Conservation (phyloP, 2,888 invertebrate genomes). For the Heliconius sara region DNA sequence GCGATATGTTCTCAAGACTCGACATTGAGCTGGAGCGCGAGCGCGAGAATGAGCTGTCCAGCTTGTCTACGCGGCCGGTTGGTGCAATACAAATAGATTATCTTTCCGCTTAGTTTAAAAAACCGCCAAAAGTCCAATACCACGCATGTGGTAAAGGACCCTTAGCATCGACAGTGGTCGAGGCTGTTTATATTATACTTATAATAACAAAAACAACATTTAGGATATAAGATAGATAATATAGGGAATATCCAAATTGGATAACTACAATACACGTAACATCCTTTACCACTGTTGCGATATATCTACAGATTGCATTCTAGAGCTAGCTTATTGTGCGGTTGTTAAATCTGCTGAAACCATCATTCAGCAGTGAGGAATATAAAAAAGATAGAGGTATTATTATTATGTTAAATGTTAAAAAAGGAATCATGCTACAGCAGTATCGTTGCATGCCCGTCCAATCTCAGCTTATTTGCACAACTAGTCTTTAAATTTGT, state of each 20-base stretch:
- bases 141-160: slow-evolving; percentile 49
- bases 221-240: neutral
- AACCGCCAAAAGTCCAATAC: slow-evolving; percentile 47
- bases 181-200: slow-evolving; percentile 31
- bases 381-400: slow-evolving; percentile 28
- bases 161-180: slow-evolving; percentile 47
- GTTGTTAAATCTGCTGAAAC: slow-evolving; percentile 81
- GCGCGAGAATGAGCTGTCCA: slow-evolving; percentile 97
- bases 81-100: slow-evolving; percentile 69
- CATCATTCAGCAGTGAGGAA: slow-evolving; percentile 59
- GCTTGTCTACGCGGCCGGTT: slow-evolving; percentile 94
- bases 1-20: slow-evolving; percentile 97
- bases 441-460: slow-evolving; percentile 70
- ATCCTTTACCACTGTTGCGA: slow-evolving; percentile 33
- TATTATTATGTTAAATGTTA: neutral
- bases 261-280: slow-evolving; percentile 7
- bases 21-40: slow-evolving; percentile 99
- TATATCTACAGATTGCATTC: slow-evolving; percentile 64
- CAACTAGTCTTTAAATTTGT: slow-evolving; percentile 57
- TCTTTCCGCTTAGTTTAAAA: slow-evolving; percentile 53
- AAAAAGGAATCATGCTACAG: slow-evolving; percentile 62
- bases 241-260: neutral
- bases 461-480: slow-evolving; percentile 81
- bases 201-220: neutral
- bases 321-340: slow-evolving; percentile 67